These are phyloP conservation scores for Coenonympha arcania DNA, from an alignment of 2,888 invertebrate species.

Conservation along the genomic window DNA sequence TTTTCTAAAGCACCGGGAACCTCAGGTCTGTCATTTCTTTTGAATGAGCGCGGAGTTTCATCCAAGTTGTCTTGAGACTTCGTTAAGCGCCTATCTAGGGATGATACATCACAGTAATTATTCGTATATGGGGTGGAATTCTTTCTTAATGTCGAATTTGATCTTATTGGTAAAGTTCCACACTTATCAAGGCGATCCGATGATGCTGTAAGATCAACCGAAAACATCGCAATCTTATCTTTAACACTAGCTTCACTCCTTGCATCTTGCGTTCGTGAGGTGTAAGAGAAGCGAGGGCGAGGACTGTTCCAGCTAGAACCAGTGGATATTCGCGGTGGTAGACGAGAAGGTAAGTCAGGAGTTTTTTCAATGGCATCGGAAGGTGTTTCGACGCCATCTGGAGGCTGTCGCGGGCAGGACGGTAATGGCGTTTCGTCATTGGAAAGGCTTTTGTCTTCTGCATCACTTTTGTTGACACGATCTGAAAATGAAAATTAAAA, in stretches of 20 bases:
- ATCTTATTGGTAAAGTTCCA: slow-evolving; percentile 55
- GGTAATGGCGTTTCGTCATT: slow-evolving; percentile 68
- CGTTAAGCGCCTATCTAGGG: slow-evolving; percentile 62
- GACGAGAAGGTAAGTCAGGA: slow-evolving; percentile 54
- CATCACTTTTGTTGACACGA: slow-evolving; percentile 63
- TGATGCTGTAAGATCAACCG: slow-evolving; percentile 66
- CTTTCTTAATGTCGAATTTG: slow-evolving; percentile 47
- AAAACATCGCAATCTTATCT: slow-evolving; percentile 92
- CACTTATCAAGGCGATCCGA: slow-evolving; percentile 61
- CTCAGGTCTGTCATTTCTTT: slow-evolving; percentile 61
- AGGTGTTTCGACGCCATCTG: slow-evolving; percentile 88
- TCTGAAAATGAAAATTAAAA: slow-evolving; percentile 42
- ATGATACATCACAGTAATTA: slow-evolving; percentile 53
- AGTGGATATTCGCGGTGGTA: slow-evolving; percentile 51
- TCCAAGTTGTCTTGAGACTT: slow-evolving; percentile 71
- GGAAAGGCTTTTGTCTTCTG: slow-evolving; percentile 66
- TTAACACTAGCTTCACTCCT: slow-evolving; percentile 86
- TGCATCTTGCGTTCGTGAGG: slow-evolving; percentile 81
- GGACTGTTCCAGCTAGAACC: slow-evolving; percentile 45
- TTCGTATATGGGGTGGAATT: slow-evolving; percentile 42
- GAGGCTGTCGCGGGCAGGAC: slow-evolving; percentile 82
- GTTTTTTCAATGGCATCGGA: slow-evolving; percentile 77
- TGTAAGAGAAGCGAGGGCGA: slow-evolving; percentile 58
- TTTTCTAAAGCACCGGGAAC: slow-evolving; percentile 70
- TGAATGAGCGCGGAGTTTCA: slow-evolving; percentile 61